Base-by-base conservation (phyloP, 2,113 vertebrate species). In the Psephotus haematonotus region DNA sequence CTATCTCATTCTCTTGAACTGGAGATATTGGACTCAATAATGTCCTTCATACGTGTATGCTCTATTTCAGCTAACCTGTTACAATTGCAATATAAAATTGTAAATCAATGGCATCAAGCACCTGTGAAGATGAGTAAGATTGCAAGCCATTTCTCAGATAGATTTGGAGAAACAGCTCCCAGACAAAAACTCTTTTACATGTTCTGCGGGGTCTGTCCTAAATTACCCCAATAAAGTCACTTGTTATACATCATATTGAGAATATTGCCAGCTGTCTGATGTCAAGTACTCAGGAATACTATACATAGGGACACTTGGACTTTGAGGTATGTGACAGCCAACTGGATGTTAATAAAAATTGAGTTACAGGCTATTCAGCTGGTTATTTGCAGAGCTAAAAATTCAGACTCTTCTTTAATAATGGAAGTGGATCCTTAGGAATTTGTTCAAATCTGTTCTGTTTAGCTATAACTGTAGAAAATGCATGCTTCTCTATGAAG, bases 61-160 rank as follows among this genome's bases (percentile, higher is more conserved):
- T 97, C 96, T 97, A 95, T 97, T 97, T 97, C 97, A 97, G 96
- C 97, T 96, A 97, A 97, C 97, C 93, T 95, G 97, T 90, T 97
- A 93, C 95, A 97, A 97, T 79, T 96, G 96, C 93, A 93, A 89
- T 96, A 95, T 96, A 95, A 97, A 97, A 96, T 96, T 97, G 95
- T 93, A 95, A 96, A 97, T 97, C 95, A 97, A 85, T 97, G 94
- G 95, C 96, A 97, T 93, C 96, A 96, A 97, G 94, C 91, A 97
- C 96, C 96, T 96, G 94, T 89, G 95, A 97, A 97, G 92, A 97
- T 96, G 92, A 97, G 82, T 74, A 92, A 95, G 96, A 97, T 95
- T 96, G 92, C 94, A 96, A 97, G 93, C 92, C 93, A 96, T 97
- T 96, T 93, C 94, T 96, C 80, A 93, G 93, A 96, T 46, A 96